These are phyloP conservation scores for Philaethria dido DNA, from an alignment of 2,888 invertebrate genomes.

Conservation along the genomic window DNA sequence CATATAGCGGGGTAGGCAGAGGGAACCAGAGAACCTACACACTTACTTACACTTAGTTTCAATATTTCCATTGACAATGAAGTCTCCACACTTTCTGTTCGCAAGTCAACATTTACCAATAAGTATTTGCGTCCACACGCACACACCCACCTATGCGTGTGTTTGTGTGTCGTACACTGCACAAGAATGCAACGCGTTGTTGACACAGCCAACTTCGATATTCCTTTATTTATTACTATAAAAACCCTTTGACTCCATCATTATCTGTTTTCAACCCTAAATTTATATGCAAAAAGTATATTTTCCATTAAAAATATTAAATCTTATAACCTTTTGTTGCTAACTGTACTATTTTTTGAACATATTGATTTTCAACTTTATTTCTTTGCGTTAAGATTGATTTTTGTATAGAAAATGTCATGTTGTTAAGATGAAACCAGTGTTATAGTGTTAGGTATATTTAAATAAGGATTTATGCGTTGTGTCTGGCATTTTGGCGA, in stretches of 20 bases:
- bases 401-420: slow-evolving; percentile 44
- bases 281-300: accelerated
- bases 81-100: slow-evolving; percentile 56
- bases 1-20: too few species aligned
- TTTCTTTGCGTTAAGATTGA: slow-evolving; percentile 45
- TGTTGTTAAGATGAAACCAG: slow-evolving; percentile 49
- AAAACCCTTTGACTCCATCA: slow-evolving; percentile 64
- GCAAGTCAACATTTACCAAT: slow-evolving; percentile 80
- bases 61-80: not conserved
- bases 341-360: not conserved
- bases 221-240: slow-evolving; percentile 84
- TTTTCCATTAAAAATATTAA: slow-evolving; percentile 38
- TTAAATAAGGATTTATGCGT: slow-evolving; percentile 83
- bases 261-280: slow-evolving; percentile 49
- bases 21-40: too few species aligned
- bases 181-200: slow-evolving; percentile 83
- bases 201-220: slow-evolving; percentile 83
- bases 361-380: slow-evolving; percentile 51
- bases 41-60: too few species aligned
- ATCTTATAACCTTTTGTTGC: slow-evolving; percentile 53
- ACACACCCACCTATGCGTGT: slow-evolving; percentile 56
- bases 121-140: slow-evolving; percentile 75
- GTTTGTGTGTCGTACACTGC: slow-evolving; percentile 69
- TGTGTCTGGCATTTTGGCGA: slow-evolving; percentile 82
- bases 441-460: slow-evolving; percentile 64